Percentiles rank a stretch among this genome's conserved stretches.
These are phyloP conservation scores for Spea hammondii DNA, from an alignment of 2,797 vertebrate genomes.

Conservation along the genomic window DNA sequence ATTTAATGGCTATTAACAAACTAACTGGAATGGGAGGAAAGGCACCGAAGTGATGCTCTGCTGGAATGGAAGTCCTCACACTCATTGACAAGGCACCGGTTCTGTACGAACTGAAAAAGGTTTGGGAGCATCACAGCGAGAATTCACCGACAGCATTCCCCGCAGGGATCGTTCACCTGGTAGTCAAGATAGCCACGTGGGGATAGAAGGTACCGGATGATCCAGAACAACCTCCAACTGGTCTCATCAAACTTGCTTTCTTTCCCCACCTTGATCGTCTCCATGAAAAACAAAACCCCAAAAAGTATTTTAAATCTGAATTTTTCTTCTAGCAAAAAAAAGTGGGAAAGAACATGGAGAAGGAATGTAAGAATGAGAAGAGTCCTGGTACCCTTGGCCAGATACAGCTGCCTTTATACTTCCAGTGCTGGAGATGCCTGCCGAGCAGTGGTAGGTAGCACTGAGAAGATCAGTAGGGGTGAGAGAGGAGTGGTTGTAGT, in stretches of 20 bases:
- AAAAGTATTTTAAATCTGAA: not conserved
- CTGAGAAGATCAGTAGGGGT: constrained; percentile 5
- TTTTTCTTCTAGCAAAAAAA: constrained; percentile 4
- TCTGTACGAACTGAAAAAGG: not conserved
- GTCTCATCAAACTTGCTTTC: no score
- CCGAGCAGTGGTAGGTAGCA: constrained; percentile 6
- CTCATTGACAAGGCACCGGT: constrained; percentile 44
- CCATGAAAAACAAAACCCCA: not conserved
- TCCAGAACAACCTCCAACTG: not conserved
- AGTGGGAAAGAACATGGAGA: constrained; percentile 1
- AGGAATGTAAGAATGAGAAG: constrained; percentile 40
- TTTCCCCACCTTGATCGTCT: not conserved
- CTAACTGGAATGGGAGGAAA: constrained; percentile 34
- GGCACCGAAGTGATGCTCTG: constrained; percentile 43
- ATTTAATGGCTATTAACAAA: constrained; percentile 17
- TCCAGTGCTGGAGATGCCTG: not conserved
- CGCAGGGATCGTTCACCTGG: not conserved
- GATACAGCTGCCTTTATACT: constrained; percentile 55
- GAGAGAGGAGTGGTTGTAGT: constrained; percentile 31
- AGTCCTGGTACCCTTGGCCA: constrained; percentile 33
- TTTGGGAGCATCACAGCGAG: not conserved
- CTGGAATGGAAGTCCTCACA: constrained; percentile 5
- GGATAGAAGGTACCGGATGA: not conserved
- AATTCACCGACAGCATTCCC: not conserved
- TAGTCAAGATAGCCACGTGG: not conserved